These are phyloP conservation scores for Eristalis pertinax DNA, from an alignment of 2,888 invertebrate species.

Conservation along the genomic window DNA sequence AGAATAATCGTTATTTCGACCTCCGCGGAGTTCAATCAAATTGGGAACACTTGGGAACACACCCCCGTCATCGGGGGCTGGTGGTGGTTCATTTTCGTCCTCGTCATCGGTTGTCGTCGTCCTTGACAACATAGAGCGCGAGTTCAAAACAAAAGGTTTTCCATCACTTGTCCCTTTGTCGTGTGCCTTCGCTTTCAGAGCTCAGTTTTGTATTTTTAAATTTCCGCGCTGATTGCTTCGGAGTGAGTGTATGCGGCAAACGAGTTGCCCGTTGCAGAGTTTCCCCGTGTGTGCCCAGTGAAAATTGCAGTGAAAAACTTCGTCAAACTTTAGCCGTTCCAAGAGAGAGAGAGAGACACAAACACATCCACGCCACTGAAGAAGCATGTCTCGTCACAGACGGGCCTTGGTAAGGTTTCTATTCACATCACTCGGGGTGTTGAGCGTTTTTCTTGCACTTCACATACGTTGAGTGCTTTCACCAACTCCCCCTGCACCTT, in stretches of 20 bases:
- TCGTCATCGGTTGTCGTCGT: conserved; percentile 25
- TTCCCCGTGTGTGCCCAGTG: neutral
- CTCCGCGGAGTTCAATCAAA: neutral
- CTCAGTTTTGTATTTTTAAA: conserved; percentile 30
- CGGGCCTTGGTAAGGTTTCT: conserved; percentile 62
- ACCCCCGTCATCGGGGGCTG: neutral
- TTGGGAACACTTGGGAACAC: neutral
- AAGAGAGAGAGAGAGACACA: too few relatives aligned
- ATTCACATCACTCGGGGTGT: conserved; percentile 30
- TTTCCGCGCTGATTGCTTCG: conserved; percentile 58
- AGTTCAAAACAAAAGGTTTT: conserved; percentile 53
- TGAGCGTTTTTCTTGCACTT: conserved; percentile 61
- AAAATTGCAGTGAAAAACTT: conserved; percentile 47
- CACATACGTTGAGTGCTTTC: conserved; percentile 53
- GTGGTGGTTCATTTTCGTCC: neutral
- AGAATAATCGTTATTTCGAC: neutral
- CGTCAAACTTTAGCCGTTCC: neutral
- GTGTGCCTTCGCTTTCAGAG: neutral
- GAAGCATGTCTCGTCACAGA: conserved; percentile 44
- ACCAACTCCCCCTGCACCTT: conserved; percentile 13
- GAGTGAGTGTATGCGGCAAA: conserved; percentile 48
- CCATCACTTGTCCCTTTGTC: conserved; percentile 41
- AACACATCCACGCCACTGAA: neutral
- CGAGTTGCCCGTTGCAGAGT: neutral
- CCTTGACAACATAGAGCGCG: conserved; percentile 51